These are phyloP conservation scores for Belonocnema kinseyi DNA, from an alignment of 1,140 invertebrate species.

Conservation along the genomic window DNA sequence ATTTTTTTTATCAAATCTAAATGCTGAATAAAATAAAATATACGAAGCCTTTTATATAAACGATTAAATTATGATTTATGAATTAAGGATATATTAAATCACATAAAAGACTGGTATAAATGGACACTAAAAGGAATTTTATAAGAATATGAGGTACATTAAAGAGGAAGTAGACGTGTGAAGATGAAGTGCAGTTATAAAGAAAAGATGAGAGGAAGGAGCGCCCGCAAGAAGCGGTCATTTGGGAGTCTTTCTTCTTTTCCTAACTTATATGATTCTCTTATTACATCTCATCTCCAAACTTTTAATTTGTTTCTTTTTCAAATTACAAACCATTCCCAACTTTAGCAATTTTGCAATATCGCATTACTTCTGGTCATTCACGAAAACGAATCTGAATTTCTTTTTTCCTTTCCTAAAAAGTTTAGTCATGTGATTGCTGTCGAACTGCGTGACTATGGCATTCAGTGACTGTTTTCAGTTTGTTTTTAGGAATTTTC, in stretches of 20 bases:
- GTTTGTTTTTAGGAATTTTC: too few relatives aligned
- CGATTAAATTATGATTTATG: neutral
- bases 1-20: too few relatives aligned
- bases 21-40: too few relatives aligned
- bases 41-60: too few relatives aligned
- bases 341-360: slow-evolving; percentile 11
- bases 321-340: slow-evolving; percentile 15
- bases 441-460: too few relatives aligned
- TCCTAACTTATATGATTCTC: slow-evolving; percentile 22
- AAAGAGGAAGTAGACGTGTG: slow-evolving; percentile 15
- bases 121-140: slow-evolving; percentile 10
- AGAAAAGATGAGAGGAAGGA: slow-evolving; percentile 15
- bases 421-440: too few relatives aligned
- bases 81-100: neutral
- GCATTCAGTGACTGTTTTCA: too few relatives aligned
- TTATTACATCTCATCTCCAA: slow-evolving; percentile 23
- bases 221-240: slow-evolving; percentile 1
- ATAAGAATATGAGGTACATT: slow-evolving; percentile 28
- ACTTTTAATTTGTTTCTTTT: slow-evolving; percentile 30
- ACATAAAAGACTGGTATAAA: neutral
- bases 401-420: too few relatives aligned
- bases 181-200: slow-evolving; percentile 28
- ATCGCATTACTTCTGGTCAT: too few relatives aligned
- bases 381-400: too few relatives aligned
- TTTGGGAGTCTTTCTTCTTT: slow-evolving; percentile 21